Evolutionary conservation across 1,140 invertebrate species (phyloP), one percentile per base, ranked within the genome.

Genomic region (Drosophila varians): DNA sequence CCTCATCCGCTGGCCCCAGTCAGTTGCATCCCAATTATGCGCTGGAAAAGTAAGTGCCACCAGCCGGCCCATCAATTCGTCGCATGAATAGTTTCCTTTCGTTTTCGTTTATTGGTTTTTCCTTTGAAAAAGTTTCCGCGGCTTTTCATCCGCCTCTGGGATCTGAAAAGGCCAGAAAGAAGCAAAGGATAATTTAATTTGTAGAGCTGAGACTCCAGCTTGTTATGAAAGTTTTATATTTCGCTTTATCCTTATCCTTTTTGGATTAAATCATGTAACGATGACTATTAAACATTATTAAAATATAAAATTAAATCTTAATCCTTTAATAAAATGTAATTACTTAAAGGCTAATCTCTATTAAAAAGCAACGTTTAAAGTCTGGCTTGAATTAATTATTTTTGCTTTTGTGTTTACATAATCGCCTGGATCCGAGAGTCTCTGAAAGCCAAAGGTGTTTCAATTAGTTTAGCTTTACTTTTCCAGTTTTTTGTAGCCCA

Each of bases 31-130:
- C 80, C 14, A 70, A 86, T 49, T 87, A 87, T 74, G 74, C 64
- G 74, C 51, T 87, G 64, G 82, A 87, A 64, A 87, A 87, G 82
- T 87, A 87, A 87, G 82, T 84, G 75, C 56, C 61, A 36, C 34
- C 43, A 26, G 9, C 38, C 12, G 16, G 54, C 8, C 53, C 51
- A 70, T 48, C 60, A 18, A 53, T 38, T 11, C 45, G 52, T 64
- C 52, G 72, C 77, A 77, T 87, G 72, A 55, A 65, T 54, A 48
- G 48, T 76, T 77, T 14, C 23, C 36, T 31, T 23, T 42, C 28
- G 26, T 52, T 68, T 49, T 58, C 43, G 18, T 47, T 56, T 1
- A 19, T 47, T 61, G 12, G 14, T 47, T 71, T 40, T 25, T 16
- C 7, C 14, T 46, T 14, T 14, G 12, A 16, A 3, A 23, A 23